phyloP scores from a whole-genome alignment of 2,888 invertebrate species.

The Macrophya annulata region DNA sequence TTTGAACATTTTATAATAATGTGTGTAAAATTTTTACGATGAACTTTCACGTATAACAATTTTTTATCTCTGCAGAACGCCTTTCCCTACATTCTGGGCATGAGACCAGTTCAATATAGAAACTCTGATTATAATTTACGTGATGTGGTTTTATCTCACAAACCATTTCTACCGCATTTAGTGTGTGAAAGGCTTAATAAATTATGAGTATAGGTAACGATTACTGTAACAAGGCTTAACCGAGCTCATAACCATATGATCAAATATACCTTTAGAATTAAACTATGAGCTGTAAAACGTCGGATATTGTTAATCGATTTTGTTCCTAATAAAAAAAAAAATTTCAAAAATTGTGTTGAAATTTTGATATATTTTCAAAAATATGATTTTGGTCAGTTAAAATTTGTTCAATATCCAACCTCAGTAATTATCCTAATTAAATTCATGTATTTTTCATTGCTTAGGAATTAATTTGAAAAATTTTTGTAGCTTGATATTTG shows the following conservation, averaged over 20 bases:
- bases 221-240: slow-evolving; percentile 5
- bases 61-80: not conserved
- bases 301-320: not conserved
- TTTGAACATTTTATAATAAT: not conserved
- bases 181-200: slow-evolving; percentile 13
- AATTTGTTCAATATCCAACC: not conserved
- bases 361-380: not conserved
- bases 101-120: not conserved
- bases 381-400: not conserved
- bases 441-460: not conserved
- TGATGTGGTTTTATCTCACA: slow-evolving; percentile 35
- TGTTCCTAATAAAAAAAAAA: not conserved
- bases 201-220: slow-evolving; percentile 19
- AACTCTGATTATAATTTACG: slow-evolving; percentile 19
- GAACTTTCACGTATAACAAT: not conserved
- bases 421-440: not conserved
- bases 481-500: not conserved
- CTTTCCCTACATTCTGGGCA: not conserved
- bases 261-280: not conserved
- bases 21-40: not conserved
- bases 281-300: not conserved
- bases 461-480: not conserved
- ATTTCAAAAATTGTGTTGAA: not conserved
- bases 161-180: not conserved
- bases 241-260: not conserved